Percentiles rank a stretch among this genome's conserved stretches.
Conservation (phyloP, 1,140 invertebrate genomes). For the Caenorhabditis remanei region DNA sequence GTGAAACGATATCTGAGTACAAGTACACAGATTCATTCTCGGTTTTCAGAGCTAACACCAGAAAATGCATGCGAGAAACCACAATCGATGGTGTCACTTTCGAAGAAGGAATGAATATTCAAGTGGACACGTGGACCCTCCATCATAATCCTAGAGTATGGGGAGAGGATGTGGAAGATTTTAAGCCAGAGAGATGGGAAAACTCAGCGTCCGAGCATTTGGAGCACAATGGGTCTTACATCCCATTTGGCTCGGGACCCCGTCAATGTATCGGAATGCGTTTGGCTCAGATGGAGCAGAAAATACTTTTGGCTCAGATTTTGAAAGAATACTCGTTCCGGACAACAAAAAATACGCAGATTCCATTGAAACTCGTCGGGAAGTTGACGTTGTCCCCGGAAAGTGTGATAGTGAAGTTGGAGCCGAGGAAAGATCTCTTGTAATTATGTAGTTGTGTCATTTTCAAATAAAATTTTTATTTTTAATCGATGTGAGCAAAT, state of each 20-base stretch:
- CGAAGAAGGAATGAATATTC: conserved; percentile 77
- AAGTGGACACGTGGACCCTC: conserved; percentile 78
- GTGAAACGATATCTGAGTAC: too few species aligned
- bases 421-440: not conserved
- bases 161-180: conserved; percentile 69
- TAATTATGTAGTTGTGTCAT: too few species aligned
- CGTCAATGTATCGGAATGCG: conserved; percentile 81
- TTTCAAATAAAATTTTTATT: too few species aligned
- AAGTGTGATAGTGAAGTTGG: not conserved
- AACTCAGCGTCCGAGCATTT: conserved; percentile 8
- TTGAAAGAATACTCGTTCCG: conserved; percentile 69
- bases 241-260: conserved; percentile 81
- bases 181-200: conserved; percentile 63
- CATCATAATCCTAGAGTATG: conserved; percentile 77
- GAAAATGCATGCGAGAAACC: conserved; percentile 71
- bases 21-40: too few species aligned
- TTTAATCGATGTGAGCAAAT: too few species aligned
- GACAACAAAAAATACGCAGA: not conserved
- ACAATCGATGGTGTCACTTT: conserved; percentile 74
- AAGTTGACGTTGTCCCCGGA: conserved; percentile 6
- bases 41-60: conserved; percentile 69
- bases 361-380: conserved; percentile 10
- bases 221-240: conserved; percentile 68
- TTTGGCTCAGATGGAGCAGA: conserved; percentile 83
- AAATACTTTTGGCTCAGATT: conserved; percentile 80